Percentiles rank a stretch among this genome's conserved stretches.
Conservation (phyloP, 2,797 vertebrate genomes). For the Syngnathus acus region DNA sequence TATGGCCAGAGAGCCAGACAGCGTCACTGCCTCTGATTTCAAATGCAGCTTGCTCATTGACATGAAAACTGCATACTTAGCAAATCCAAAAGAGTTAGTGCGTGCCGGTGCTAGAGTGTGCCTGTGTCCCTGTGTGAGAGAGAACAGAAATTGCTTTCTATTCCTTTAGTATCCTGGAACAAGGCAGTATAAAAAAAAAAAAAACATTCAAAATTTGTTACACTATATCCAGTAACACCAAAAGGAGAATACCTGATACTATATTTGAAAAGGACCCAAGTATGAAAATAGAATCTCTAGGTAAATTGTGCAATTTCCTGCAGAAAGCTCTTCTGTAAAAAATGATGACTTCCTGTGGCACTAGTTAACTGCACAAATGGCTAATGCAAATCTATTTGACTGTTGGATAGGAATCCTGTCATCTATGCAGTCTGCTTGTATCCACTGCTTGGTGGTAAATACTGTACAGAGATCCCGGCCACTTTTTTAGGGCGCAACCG, state of each 20-base stretch:
- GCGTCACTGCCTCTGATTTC: conserved; percentile 57
- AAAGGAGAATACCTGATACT: not conserved
- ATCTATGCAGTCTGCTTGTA: not conserved
- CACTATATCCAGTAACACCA: not conserved
- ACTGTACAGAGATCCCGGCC: not conserved
- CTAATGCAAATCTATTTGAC: not conserved
- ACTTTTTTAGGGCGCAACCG: not conserved
- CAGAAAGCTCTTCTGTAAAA: not conserved
- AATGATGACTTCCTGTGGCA: not conserved
- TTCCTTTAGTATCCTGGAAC: not conserved
- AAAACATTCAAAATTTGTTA: not conserved
- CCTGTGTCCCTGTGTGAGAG: not conserved
- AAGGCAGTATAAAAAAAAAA: not conserved
- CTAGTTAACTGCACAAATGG: not conserved
- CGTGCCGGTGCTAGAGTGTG: conserved; percentile 7
- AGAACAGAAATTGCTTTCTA: not conserved
- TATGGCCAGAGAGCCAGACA: conserved; percentile 53
- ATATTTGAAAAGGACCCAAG: not conserved
- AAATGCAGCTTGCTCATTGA: conserved; percentile 55
- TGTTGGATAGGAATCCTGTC: not conserved
- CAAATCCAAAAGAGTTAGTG: conserved; percentile 44
- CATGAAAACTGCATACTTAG: conserved; percentile 69
- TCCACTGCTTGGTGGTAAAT: not conserved
- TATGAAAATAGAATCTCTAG: not conserved
- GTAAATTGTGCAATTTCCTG: not conserved